A percentile compares a stretch with the other conserved stretches of the same genome.
Evolutionary conservation across 2,888 invertebrate species (phyloP).

Genomic region (Steinernema carpocapsae): DNA sequence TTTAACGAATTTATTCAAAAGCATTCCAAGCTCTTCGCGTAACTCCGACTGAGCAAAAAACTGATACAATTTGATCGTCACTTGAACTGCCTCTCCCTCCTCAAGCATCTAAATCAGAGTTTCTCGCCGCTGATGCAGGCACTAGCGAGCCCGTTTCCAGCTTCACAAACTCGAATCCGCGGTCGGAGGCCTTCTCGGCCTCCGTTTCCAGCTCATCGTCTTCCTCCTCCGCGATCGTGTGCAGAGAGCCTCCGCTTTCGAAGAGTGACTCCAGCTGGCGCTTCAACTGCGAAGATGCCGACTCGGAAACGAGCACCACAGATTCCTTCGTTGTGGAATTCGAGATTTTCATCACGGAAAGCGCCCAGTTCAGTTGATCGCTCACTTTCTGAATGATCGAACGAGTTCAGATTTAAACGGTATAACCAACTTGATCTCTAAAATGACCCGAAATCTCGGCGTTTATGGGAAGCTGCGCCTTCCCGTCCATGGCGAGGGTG

Average conservation of each 20-base stretch:
- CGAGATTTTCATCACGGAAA: conserved; percentile 18
- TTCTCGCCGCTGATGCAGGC: neutral
- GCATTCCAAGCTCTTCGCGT: too few species aligned
- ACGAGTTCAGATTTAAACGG: neutral
- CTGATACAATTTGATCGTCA: too few species aligned
- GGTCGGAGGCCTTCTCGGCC: conserved; percentile 27
- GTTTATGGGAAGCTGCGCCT: conserved; percentile 2
- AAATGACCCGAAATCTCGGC: neutral
- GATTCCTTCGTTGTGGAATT: neutral
- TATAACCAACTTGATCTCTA: neutral
- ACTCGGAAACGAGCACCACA: neutral
- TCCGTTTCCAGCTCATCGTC: conserved; percentile 27
- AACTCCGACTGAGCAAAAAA: too few species aligned
- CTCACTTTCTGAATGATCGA: neutral
- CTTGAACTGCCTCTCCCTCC: too few species aligned
- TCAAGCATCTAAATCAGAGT: neutral
- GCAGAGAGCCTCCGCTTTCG: conserved; percentile 12
- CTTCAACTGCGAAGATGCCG: conserved; percentile 9
- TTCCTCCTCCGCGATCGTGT: conserved; percentile 19
- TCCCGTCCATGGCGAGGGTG: conserved; percentile 11
- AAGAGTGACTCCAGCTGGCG: conserved; percentile 1
- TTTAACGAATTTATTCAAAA: too few species aligned
- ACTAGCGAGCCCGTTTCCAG: conserved; percentile 30
- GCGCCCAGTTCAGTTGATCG: conserved; percentile 31
- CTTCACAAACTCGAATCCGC: conserved; percentile 20